phyloP scores from a whole-genome alignment of 2,797 vertebrate species.

The Mionectes olivaceus region DNA sequence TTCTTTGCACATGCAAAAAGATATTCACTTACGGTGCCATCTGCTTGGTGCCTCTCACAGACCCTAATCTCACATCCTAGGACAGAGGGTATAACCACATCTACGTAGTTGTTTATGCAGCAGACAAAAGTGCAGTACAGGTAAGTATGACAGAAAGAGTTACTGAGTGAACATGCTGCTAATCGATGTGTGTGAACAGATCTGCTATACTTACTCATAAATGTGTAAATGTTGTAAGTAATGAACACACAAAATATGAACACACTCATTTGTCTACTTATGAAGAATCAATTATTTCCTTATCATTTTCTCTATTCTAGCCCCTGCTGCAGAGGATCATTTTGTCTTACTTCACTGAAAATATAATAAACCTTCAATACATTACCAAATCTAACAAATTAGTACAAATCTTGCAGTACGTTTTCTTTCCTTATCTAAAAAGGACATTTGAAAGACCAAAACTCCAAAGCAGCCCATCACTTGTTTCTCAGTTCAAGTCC shows the following conservation, averaged over 20 bases:
- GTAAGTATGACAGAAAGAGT: slow-evolving; percentile 68
- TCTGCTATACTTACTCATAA: slow-evolving; percentile 66
- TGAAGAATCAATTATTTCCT: slow-evolving; percentile 70
- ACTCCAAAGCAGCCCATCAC: neutral
- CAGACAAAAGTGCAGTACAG: neutral
- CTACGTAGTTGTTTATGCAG: neutral
- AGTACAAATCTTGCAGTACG: slow-evolving; percentile 36
- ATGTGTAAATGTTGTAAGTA: slow-evolving; percentile 69
- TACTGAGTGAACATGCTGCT: slow-evolving; percentile 34
- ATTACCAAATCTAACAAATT: slow-evolving; percentile 59
- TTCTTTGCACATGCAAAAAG: neutral
- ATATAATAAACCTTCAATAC: slow-evolving; percentile 68
- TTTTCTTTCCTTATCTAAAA: slow-evolving; percentile 24
- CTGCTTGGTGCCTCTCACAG: neutral
- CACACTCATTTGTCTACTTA: slow-evolving; percentile 68
- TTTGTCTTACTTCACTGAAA: slow-evolving; percentile 68
- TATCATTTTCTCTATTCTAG: slow-evolving; percentile 56
- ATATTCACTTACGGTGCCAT: rapidly evolving
- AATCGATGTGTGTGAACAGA: slow-evolving; percentile 54
- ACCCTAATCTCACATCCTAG: neutral
- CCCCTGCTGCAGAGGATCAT: slow-evolving; percentile 30
- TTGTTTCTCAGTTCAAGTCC: neutral
- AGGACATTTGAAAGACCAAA: neutral
- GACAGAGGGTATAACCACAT: neutral
- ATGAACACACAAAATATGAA: slow-evolving; percentile 72